phyloP scores from a whole-genome alignment of 2,113 vertebrate species.

The Osmerus mordax region DNA sequence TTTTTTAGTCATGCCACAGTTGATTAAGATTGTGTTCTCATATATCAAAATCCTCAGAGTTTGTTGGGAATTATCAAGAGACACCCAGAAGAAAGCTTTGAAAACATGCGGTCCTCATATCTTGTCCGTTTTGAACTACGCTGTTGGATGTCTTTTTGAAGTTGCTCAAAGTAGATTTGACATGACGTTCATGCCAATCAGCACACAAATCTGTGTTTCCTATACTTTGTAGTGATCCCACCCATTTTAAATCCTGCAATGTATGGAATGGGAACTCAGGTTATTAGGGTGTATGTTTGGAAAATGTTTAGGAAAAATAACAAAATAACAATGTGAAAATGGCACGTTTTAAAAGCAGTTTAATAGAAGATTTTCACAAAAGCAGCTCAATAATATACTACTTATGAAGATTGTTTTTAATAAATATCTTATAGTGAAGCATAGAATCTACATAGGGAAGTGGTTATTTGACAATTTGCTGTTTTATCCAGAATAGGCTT shows the following conservation, averaged over 20 bases:
- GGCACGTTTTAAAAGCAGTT: too few species aligned
- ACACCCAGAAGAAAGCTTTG: constrained; percentile 53
- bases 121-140: constrained; percentile 57
- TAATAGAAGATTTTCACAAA: too few species aligned
- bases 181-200: constrained; percentile 26
- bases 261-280: constrained; percentile 53
- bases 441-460: too few species aligned
- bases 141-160: constrained; percentile 35
- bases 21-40: constrained; percentile 48
- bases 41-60: constrained; percentile 56
- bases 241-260: constrained; percentile 50
- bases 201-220: constrained; percentile 42
- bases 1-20: constrained; percentile 31
- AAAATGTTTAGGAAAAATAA: constrained; percentile 29
- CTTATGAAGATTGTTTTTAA: too few species aligned
- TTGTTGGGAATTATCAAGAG: constrained; percentile 31
- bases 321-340: too few species aligned
- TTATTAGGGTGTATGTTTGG: constrained; percentile 41
- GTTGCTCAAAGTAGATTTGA: constrained; percentile 43
- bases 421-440: too few species aligned
- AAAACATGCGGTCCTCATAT: constrained; percentile 69
- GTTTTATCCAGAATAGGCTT: too few species aligned
- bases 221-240: constrained; percentile 47
- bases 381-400: too few species aligned
- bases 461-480: too few species aligned